Conservation (phyloP, 1,140 invertebrate species). For the Drosophila sp. region DNA sequence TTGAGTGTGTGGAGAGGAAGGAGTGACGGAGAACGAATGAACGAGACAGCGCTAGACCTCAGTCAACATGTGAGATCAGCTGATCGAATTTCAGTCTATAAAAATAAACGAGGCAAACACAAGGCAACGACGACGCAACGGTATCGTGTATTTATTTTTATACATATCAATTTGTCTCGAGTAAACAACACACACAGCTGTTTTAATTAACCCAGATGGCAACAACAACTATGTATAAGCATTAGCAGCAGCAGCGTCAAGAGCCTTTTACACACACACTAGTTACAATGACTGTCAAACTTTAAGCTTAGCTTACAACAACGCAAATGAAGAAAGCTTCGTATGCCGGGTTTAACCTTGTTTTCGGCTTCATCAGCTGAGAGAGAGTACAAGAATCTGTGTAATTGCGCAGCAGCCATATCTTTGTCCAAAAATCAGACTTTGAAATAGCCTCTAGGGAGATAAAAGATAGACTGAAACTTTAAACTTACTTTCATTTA, state of each 20-base stretch:
- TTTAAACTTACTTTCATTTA: no score
- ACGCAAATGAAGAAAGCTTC: slow-evolving; percentile 72
- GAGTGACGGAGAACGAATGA: slow-evolving; percentile 44
- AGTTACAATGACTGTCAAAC: slow-evolving; percentile 22
- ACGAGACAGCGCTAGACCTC: slow-evolving; percentile 2
- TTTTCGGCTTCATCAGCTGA: slow-evolving; percentile 72
- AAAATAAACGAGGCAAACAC: slow-evolving; percentile 37
- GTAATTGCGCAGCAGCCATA: slow-evolving; percentile 68
- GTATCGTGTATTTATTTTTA: slow-evolving; percentile 58
- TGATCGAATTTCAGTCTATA: slow-evolving; percentile 73
- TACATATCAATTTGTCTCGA: slow-evolving; percentile 34
- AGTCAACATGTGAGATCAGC: slow-evolving; percentile 56
- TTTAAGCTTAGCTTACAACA: slow-evolving; percentile 47
- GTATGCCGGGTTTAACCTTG: slow-evolving; percentile 67
- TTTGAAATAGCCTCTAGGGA: neutral
- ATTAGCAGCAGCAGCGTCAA: neutral
- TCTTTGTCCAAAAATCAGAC: neutral
- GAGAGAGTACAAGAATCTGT: slow-evolving; percentile 33
- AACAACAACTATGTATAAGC: slow-evolving; percentile 24
- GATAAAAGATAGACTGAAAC: no score
- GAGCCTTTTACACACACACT: slow-evolving; percentile 6
- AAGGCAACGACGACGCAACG: slow-evolving; percentile 23
- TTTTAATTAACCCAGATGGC: slow-evolving; percentile 76
- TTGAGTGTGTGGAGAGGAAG: slow-evolving; percentile 19
- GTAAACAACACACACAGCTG: slow-evolving; percentile 59